These are phyloP conservation scores for Lithophane leautieri DNA, from an alignment of 2,888 invertebrate species.

Conservation along the genomic window DNA sequence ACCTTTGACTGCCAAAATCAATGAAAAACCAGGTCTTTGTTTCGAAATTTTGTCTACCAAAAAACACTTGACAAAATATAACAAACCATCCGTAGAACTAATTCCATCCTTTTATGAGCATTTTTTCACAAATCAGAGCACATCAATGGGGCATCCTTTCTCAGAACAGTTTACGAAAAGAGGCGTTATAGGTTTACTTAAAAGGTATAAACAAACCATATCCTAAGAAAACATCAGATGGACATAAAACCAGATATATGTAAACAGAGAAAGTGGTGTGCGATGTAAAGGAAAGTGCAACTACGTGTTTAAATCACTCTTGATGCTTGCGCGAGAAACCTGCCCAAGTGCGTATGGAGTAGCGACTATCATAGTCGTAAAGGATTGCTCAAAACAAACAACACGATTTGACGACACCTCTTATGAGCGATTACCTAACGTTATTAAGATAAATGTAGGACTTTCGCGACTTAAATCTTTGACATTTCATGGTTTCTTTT, in stretches of 20 bases:
- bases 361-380: neutral
- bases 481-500: neutral
- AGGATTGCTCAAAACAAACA: neutral
- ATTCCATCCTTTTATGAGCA: no score
- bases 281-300: constrained; percentile 54
- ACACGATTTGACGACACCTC: neutral
- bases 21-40: neutral
- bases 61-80: neutral
- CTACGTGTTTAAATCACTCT: constrained; percentile 42
- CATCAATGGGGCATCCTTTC: neutral
- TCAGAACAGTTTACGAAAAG: no score
- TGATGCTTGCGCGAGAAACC: constrained; percentile 52
- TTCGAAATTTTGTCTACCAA: neutral
- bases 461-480: neutral
- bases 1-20: neutral
- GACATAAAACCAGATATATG: constrained; percentile 24
- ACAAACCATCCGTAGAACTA: neutral
- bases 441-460: neutral
- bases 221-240: constrained; percentile 9
- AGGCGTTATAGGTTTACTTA: neutral
- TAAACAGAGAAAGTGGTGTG: constrained; percentile 58
- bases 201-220: neutral
- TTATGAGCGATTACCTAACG: neutral
- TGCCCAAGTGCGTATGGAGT: constrained; percentile 22
- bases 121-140: neutral